A percentile compares a stretch with the other conserved stretches of the same genome.
Evolutionary conservation across 2,113 vertebrate genomes (phyloP).

Genomic region (Rhagologus leucostigma): DNA sequence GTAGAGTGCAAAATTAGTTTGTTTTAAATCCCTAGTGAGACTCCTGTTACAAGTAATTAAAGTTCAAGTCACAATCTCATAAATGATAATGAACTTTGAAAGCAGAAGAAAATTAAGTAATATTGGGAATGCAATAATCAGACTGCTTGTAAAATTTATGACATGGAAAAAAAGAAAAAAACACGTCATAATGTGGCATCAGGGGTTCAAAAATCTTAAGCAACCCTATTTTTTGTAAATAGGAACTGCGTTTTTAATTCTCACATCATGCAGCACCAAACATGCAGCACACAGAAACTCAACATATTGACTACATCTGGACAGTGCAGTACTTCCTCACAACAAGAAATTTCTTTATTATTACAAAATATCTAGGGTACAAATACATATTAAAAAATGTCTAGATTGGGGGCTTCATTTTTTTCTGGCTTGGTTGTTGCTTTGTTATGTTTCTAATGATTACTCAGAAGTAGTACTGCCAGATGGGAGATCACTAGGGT

Average conservation of each 20-base stretch:
- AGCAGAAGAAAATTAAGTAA: conserved; percentile 22
- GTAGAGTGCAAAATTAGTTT: conserved; percentile 27
- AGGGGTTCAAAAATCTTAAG: neutral
- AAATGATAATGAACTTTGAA: conserved; percentile 43
- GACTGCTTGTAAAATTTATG: neutral
- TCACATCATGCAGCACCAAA: neutral
- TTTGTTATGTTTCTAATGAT: neutral
- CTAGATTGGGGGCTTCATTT: no score
- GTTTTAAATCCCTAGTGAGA: conserved; percentile 28
- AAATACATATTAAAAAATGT: neutral
- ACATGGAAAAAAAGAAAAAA: neutral
- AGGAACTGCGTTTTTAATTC: neutral
- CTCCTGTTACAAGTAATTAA: conserved; percentile 47
- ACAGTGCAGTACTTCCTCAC: neutral
- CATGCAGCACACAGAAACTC: neutral
- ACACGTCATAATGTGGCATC: neutral
- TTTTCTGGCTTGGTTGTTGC: neutral
- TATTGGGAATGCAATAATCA: conserved; percentile 18
- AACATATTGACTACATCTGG: neutral
- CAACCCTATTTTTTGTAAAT: neutral
- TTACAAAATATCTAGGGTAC: neutral
- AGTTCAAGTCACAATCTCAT: conserved; percentile 11
- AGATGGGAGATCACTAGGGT: neutral
- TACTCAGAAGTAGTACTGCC: neutral
- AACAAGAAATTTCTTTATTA: neutral